Conservation (phyloP, 2,797 vertebrate genomes). For the Labroides dimidiatus region DNA sequence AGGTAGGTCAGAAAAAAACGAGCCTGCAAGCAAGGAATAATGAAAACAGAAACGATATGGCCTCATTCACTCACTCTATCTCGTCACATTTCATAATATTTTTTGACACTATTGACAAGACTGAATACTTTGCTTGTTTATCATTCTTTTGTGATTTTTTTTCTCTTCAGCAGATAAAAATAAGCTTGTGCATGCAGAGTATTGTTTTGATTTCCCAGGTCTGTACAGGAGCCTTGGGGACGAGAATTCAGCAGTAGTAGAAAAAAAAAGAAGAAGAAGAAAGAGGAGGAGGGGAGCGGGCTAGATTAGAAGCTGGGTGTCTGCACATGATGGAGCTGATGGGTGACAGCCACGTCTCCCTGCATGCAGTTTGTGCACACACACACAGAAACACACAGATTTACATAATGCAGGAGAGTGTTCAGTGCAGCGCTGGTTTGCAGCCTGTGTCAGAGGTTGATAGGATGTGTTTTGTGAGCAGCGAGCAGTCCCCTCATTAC, state of each 20-base stretch:
- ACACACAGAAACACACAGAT: slow-evolving; percentile 13
- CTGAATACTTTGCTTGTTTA: slow-evolving; percentile 33
- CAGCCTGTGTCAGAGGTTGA: slow-evolving; percentile 75
- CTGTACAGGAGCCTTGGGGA: slow-evolving; percentile 49
- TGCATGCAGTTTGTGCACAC: slow-evolving; percentile 15
- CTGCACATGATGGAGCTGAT: slow-evolving; percentile 73
- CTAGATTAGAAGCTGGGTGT: slow-evolving; percentile 65
- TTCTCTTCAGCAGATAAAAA: slow-evolving; percentile 50
- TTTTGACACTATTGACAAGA: slow-evolving; percentile 58
- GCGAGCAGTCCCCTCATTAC: slow-evolving; percentile 76
- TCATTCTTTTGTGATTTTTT: slow-evolving; percentile 10
- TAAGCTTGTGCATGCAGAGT: slow-evolving; percentile 24
- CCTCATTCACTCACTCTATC: slow-evolving; percentile 50
- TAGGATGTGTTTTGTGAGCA: slow-evolving; percentile 71
- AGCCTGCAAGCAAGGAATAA: neutral
- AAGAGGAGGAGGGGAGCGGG: neutral
- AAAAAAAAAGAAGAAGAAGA: neutral
- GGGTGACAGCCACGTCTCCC: slow-evolving; percentile 67
- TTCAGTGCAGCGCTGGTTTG: slow-evolving; percentile 57
- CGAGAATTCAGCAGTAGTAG: slow-evolving; percentile 25
- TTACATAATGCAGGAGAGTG: slow-evolving; percentile 21
- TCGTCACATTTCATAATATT: slow-evolving; percentile 26
- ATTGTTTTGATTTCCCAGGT: slow-evolving; percentile 61
- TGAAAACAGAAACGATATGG: neutral
- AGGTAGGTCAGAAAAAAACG: slow-evolving; percentile 3